Evolutionary conservation across 2,888 invertebrate species (phyloP).

Genomic region (Reticulitermes lucifugus): DNA sequence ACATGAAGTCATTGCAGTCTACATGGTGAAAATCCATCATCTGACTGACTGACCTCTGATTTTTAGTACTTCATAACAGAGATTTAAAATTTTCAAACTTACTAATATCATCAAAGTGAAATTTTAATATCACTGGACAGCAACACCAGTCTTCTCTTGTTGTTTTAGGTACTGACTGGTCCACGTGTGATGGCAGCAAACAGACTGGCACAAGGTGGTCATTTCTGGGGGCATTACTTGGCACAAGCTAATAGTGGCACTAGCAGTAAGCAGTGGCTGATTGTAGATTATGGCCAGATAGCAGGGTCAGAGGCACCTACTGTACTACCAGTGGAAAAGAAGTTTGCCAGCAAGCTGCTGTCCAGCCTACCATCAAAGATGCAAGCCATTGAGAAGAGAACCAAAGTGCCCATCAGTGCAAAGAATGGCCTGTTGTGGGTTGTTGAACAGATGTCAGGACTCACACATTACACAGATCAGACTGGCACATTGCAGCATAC

Average conservation of each 20-base stretch:
- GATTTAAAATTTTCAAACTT: too few species aligned
- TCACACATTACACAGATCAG: slow-evolving; percentile 74
- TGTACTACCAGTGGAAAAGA: neutral
- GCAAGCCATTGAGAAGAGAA: neutral
- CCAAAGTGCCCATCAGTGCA: neutral
- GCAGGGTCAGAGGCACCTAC: slow-evolving; percentile 39
- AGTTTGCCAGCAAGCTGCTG: slow-evolving; percentile 49
- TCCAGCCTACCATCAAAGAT: slow-evolving; percentile 53
- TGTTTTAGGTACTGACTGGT: slow-evolving; percentile 73
- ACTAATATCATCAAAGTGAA: too few species aligned
- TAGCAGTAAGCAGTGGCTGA: slow-evolving; percentile 89
- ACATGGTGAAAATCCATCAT: too few species aligned
- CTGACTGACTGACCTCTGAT: too few species aligned
- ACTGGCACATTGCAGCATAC: slow-evolving; percentile 72
- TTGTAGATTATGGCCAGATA: slow-evolving; percentile 78
- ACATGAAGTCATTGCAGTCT: too few species aligned
- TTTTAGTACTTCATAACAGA: too few species aligned
- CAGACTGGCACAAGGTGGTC: slow-evolving; percentile 77
- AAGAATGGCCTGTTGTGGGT: slow-evolving; percentile 71
- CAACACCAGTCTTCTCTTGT: neutral
- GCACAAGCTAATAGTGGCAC: slow-evolving; percentile 81
- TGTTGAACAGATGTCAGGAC: slow-evolving; percentile 81
- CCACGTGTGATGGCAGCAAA: slow-evolving; percentile 86
- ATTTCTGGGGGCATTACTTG: slow-evolving; percentile 79
- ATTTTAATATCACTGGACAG: too few species aligned